phyloP scores from a whole-genome alignment of 1,140 invertebrate species.

The Triops cancriformis region DNA sequence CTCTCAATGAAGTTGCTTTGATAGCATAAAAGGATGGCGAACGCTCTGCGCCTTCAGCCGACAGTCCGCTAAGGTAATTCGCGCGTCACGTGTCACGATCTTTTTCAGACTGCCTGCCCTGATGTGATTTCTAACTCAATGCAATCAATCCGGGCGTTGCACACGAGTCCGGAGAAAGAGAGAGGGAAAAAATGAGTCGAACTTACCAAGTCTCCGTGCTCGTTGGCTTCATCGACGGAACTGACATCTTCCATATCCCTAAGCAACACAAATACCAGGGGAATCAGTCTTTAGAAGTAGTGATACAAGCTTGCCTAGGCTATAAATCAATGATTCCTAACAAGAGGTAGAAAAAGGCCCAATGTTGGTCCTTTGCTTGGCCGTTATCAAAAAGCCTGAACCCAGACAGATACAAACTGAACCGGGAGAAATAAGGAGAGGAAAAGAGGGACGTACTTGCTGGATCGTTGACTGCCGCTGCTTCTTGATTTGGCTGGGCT shows the following conservation, averaged over 20 bases:
- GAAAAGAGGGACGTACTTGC: conserved; percentile 47
- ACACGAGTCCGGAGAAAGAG: background rate
- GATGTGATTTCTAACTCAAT: background rate
- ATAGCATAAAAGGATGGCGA: no score
- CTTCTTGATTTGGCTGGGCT: conserved; percentile 70
- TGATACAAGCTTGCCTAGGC: conserved; percentile 21
- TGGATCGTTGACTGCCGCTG: conserved; percentile 60
- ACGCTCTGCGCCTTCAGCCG: no score
- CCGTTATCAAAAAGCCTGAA: background rate
- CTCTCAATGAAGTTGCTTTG: no score
- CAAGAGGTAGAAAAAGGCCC: background rate
- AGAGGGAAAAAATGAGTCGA: background rate
- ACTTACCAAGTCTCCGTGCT: conserved; percentile 78
- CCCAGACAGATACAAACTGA: conserved; percentile 7
- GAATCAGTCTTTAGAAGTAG: conserved; percentile 18
- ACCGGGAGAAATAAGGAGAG: background rate
- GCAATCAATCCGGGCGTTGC: background rate
- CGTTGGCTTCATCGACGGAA: conserved; percentile 67
- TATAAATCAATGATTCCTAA: conserved; percentile 20
- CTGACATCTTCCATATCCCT: conserved; percentile 79
- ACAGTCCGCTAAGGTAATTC: no score
- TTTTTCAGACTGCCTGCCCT: background rate
- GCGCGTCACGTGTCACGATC: background rate
- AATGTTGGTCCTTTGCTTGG: background rate
- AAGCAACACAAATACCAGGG: conserved; percentile 32